Percentiles rank a stretch among this genome's conserved stretches.
phyloP scores from a whole-genome alignment of 2,113 vertebrate genomes.

The Chionodraco myersi region DNA sequence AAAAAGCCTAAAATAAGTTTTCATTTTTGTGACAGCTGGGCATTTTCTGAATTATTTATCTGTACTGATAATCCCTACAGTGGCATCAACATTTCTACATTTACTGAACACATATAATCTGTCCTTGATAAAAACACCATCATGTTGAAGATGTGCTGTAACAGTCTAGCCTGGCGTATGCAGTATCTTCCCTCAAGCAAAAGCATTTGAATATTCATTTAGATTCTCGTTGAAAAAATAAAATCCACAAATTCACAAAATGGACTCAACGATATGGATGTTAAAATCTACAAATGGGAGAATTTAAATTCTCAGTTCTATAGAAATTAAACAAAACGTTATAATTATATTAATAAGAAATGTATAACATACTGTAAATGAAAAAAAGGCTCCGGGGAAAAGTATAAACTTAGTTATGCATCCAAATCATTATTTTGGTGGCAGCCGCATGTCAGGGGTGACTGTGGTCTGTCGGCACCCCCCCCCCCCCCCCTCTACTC shows the following conservation, averaged over 20 bases:
- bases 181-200: slow-evolving; percentile 33
- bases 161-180: slow-evolving; percentile 18
- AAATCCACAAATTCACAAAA: slow-evolving; percentile 23
- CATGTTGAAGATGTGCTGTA: slow-evolving; percentile 16
- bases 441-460: slow-evolving; percentile 65
- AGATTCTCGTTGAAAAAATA: slow-evolving; percentile 14
- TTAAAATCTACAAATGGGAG: neutral
- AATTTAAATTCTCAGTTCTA: neutral
- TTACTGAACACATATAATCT: slow-evolving; percentile 15
- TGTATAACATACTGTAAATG: neutral
- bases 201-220: slow-evolving; percentile 56
- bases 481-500: slow-evolving; percentile 51
- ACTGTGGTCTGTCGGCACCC: slow-evolving; percentile 37
- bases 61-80: slow-evolving; percentile 13
- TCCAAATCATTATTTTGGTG: slow-evolving; percentile 64
- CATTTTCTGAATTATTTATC: neutral
- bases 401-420: slow-evolving; percentile 48
- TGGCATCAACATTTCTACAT: slow-evolving; percentile 13
- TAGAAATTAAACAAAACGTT: slow-evolving; percentile 9
- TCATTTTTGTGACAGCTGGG: neutral
- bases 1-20: neutral
- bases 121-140: slow-evolving; percentile 17
- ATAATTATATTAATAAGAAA: slow-evolving; percentile 27
- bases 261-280: neutral
- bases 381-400: slow-evolving; percentile 16